These are phyloP conservation scores for Taxidea taxus DNA, from an alignment of 2,113 vertebrate species.

Conservation along the genomic window DNA sequence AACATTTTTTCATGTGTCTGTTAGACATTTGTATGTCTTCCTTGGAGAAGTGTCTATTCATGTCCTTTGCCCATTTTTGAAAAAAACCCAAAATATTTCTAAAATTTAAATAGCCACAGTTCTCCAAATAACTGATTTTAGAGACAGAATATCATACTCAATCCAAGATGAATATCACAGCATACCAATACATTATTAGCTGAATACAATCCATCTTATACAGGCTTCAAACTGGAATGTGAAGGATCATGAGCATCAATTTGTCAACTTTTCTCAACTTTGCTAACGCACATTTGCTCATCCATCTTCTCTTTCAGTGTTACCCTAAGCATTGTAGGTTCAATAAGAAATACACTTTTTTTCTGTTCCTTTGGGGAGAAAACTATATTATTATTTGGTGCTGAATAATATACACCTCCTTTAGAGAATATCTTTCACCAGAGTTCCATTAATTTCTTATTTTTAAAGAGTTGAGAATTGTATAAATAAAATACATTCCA, in stretches of 20 bases:
- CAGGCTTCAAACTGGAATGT: not conserved
- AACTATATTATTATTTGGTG: constrained; percentile 71
- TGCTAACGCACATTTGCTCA: not conserved
- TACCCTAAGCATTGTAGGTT: constrained; percentile 69
- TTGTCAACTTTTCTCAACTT: not conserved
- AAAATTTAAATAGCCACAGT: not conserved
- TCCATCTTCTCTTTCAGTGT: constrained; percentile 48
- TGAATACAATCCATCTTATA: not conserved
- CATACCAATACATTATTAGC: not conserved
- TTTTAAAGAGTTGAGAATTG: constrained; percentile 70
- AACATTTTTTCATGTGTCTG: too few species aligned
- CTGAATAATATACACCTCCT: constrained; percentile 57
- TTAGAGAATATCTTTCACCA: constrained; percentile 47
- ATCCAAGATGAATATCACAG: not conserved
- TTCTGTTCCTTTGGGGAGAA: constrained; percentile 57
- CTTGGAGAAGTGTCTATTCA: too few species aligned
- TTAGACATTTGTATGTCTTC: too few species aligned
- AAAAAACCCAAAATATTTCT: not conserved
- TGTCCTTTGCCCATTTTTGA: too few species aligned
- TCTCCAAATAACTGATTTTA: not conserved
- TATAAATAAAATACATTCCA: constrained; percentile 45
- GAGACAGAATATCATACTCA: not conserved
- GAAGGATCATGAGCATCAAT: not conserved
- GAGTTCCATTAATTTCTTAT: constrained; percentile 63
- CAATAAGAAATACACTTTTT: constrained; percentile 62